Conservation (phyloP, 1,140 invertebrate genomes). For the Pemphigus obesinymphae region DNA sequence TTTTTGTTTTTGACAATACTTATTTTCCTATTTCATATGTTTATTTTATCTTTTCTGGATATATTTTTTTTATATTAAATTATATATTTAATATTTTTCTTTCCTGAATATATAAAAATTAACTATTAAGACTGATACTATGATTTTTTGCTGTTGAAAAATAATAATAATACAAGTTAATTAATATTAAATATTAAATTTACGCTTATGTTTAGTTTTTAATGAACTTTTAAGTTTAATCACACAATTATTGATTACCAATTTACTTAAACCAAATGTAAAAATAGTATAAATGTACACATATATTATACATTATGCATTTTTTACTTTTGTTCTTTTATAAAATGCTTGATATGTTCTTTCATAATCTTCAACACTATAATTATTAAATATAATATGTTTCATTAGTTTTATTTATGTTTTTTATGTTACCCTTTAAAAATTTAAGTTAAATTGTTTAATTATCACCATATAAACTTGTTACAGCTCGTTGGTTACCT, state of each 20-base stretch:
- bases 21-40: not conserved
- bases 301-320: too few species aligned
- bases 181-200: not conserved
- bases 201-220: not conserved
- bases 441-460: too few species aligned
- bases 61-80: not conserved
- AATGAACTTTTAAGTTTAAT: not conserved
- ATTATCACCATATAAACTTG: too few species aligned
- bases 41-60: not conserved
- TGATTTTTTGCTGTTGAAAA: not conserved
- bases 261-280: too few species aligned
- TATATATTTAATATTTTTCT: not conserved
- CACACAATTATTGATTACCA: not conserved
- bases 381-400: too few species aligned
- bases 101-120: not conserved
- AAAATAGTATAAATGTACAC: too few species aligned
- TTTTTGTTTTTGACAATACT: not conserved
- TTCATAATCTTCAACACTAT: too few species aligned
- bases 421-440: too few species aligned
- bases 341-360: too few species aligned
- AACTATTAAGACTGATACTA: not conserved
- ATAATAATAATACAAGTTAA: not conserved
- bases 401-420: too few species aligned
- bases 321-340: too few species aligned
- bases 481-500: too few species aligned